Evolutionary conservation across 2,888 invertebrate species (phyloP), one percentile per base, ranked within the genome.

Genomic region (Anorthoa munda): DNA sequence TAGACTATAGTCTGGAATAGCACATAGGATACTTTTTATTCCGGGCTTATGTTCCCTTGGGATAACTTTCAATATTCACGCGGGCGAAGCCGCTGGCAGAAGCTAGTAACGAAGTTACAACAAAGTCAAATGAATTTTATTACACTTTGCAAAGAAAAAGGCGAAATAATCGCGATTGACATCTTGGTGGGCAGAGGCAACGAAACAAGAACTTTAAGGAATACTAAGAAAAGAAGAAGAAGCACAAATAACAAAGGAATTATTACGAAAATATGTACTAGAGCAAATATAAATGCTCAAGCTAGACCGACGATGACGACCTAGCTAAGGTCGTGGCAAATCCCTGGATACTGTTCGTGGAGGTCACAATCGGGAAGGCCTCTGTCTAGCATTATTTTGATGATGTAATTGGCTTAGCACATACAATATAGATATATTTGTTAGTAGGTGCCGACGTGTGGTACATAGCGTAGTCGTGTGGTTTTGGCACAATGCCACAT

Each of bases 401-500:
- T 66, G 66, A 76, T 46, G 56, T 74, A 76, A 76, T 58, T 58
- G 45, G 12, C 4, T 45, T 45, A 64, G 31, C 26, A 18, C 4
- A n/a, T 48, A 61, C 4, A 18, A 58, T 45, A 60, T 45, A 51
- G 17, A 53, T 4, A 61, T 55, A 48, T 21, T 60, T 26, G 50
- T 70, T 31, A 60, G 61, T 46, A 58, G 31, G 39, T 39, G 9
- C 39, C 39, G 39, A 39, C 79, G 72, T 77, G 72, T 59, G 63
- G 46, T 23, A 56, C 39, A 51, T 53, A 56, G 31, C n/a, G 21
- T 51, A n/a, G 46, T 39, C 5, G 13, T 67, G 21, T 64, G 18
- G 53, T 81, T 46, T 80, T 78, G 78, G 78, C 78, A 81, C 58
- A 53, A 9, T 56, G 78, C 81, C 78, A 77, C n/a, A 46, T 45